Evolutionary conservation across 2,888 invertebrate species (phyloP).

Genomic region (Capitulum mitella): DNA sequence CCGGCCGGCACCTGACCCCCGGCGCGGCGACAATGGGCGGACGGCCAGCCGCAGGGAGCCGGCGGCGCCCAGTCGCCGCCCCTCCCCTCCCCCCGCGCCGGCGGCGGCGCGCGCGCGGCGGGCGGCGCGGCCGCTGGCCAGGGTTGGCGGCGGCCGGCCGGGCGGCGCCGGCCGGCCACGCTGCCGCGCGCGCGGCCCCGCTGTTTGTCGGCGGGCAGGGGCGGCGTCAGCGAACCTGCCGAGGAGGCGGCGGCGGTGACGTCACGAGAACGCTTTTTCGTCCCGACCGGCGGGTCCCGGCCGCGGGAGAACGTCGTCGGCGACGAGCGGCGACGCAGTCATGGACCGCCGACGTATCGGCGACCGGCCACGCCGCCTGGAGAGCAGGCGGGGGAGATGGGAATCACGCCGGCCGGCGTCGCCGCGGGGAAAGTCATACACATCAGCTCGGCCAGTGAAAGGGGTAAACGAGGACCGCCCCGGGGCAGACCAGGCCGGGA

Average conservation of each 20-base stretch:
- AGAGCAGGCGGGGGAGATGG: no score
- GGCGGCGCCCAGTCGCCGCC: neutral
- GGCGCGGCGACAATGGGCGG: neutral
- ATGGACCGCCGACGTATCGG: no score
- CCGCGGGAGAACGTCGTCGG: no score
- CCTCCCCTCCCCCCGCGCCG: neutral
- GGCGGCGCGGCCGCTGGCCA: neutral
- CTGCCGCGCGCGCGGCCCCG: neutral
- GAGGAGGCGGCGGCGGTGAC: neutral
- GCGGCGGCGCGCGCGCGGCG: neutral
- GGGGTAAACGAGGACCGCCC: neutral
- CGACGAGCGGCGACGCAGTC: no score
- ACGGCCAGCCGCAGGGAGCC: neutral
- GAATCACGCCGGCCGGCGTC: no score
- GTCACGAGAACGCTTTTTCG: no score
- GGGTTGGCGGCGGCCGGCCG: neutral
- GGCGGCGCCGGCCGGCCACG: neutral
- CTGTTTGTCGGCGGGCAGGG: neutral
- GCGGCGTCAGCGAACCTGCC: neutral
- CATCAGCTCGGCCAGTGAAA: neutral
- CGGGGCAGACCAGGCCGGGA: no score
- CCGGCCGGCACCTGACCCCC: constrained; percentile 2
- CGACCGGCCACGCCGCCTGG: no score
- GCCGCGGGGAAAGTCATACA: neutral
- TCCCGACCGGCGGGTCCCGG: no score